Percentiles rank a stretch among this genome's conserved stretches.
Evolutionary conservation across 2,113 vertebrate species (phyloP).

Genomic region (Tympanuchus pallidicinctus): DNA sequence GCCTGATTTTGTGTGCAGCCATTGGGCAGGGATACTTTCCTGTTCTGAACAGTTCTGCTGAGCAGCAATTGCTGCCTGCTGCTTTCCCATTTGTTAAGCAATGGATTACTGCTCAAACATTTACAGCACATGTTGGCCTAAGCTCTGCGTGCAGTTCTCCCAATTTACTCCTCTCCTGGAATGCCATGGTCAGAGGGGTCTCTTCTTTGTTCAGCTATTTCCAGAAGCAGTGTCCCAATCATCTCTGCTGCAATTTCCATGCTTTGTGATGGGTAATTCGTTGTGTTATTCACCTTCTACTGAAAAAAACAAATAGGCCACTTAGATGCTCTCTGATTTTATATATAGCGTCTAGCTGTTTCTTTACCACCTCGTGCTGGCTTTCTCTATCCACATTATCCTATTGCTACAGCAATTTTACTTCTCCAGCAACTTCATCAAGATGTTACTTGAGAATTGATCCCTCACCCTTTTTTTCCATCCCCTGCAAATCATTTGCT

Average conservation of each 20-base stretch:
- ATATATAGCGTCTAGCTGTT: not conserved
- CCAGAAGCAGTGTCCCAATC: not conserved
- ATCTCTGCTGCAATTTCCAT: not conserved
- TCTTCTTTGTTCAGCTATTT: conserved; percentile 23
- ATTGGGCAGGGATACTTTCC: not conserved
- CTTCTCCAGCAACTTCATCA: not conserved
- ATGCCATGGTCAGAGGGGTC: not conserved
- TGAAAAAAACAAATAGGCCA: not conserved
- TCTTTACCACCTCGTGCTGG: not conserved
- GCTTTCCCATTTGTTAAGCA: conserved; percentile 52
- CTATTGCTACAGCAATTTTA: conserved; percentile 21
- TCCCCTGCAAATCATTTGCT: not conserved
- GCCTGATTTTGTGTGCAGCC: not conserved
- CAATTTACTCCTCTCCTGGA: conserved; percentile 29
- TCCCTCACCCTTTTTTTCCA: not conserved
- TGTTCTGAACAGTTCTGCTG: not conserved
- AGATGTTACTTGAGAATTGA: conserved; percentile 1
- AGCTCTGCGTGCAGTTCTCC: not conserved
- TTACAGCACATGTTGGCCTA: not conserved
- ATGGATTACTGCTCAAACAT: conserved; percentile 35
- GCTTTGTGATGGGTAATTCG: not conserved
- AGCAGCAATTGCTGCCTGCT: conserved; percentile 26
- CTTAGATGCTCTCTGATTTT: conserved; percentile 30
- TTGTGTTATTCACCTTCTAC: not conserved
- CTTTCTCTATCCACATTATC: not conserved